Evolutionary conservation across 2,888 invertebrate species (phyloP), one percentile per base, ranked within the genome.

Genomic region (Orchesellides sinensis): DNA sequence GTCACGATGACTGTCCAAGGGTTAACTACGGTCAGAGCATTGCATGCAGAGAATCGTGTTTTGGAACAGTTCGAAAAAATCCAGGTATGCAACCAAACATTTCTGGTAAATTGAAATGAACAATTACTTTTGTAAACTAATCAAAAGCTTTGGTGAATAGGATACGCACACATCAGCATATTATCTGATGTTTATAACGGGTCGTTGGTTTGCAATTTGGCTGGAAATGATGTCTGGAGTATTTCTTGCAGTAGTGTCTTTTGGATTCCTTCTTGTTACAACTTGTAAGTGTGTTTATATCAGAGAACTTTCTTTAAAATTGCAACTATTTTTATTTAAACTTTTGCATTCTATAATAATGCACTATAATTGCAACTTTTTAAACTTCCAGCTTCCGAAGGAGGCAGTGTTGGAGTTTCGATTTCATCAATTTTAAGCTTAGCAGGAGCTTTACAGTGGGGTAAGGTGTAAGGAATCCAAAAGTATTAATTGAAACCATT

Each of bases 371-470:
- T n/a, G 47, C 4, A 8, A 5, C n/a, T n/a, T 47, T 8, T n/a
- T 52, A 17, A 52, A 59, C 25, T 68, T 27, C 3, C 27, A 59
- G 59, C 27, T 59, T 17, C 59, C 1, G 27, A 59, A 25, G 25
- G 77, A 35, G 78, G 69, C 1, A 56, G 52, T 19, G 80, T 84
- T 6, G 84, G 84, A n/a, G 56, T 84, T 10, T 73, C 82, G 0
- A 59, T 84, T 54, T 74, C 84, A 0, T 17, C 84, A 0, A 69
- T 72, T 56, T 12, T 84, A 12, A 56, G 72, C 19, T 0, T 85
- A 19, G 54, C 65, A 25, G 78, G 73, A 29, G 32, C 35, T 5
- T 25, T 82, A 0, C 78, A 82, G 47, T 84, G 81, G 81, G 81
- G 83, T 52, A 74, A 40, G n/a, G n/a, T n/a, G n/a, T n/a, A n/a